phyloP scores from a whole-genome alignment of 2,888 invertebrate genomes.

The Isotomurus palustris region DNA sequence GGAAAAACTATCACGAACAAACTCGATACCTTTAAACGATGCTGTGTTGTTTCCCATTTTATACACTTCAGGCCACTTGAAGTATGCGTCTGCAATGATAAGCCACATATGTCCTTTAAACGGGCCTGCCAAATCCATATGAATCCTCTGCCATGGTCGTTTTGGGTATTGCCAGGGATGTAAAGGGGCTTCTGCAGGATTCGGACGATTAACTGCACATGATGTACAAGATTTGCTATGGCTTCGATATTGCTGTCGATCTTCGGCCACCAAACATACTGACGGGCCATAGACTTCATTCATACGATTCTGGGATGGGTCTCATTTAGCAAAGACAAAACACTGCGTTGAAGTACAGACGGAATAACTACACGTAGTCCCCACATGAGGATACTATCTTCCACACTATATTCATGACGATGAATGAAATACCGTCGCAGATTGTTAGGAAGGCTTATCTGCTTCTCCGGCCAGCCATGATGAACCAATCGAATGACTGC shows the following conservation, averaged over 20 bases:
- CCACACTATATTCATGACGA: constrained; percentile 12
- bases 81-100: neutral
- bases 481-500: neutral
- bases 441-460: neutral
- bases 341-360: neutral
- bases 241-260: neutral
- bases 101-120: neutral
- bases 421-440: constrained; percentile 6
- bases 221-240: neutral
- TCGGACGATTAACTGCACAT: neutral
- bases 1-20: neutral
- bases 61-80: neutral
- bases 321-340: constrained; percentile 1
- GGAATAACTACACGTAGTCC: constrained; percentile 24
- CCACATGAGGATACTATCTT: constrained; percentile 18
- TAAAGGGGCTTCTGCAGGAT: neutral
- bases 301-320: neutral
- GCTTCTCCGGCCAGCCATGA: constrained; percentile 15
- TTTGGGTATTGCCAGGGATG: neutral
- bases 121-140: neutral
- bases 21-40: neutral
- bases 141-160: neutral
- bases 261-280: neutral
- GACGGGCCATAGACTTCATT: neutral
- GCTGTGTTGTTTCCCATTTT: neutral